Conservation (phyloP, 2,888 invertebrate species). For the Papilio demoleus region DNA sequence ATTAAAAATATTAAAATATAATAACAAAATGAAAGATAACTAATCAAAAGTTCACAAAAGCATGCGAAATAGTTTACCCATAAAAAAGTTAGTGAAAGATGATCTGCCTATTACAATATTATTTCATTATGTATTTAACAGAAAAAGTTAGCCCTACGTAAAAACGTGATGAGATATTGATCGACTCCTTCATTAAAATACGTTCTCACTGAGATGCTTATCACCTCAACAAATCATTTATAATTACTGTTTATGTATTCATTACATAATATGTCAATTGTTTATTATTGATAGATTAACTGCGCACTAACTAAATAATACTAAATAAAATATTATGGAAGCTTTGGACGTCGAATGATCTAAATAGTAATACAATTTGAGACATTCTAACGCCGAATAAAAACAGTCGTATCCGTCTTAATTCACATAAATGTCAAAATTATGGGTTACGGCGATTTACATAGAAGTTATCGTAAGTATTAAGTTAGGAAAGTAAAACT, state of each 20-base stretch:
- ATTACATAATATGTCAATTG: slow-evolving; percentile 14
- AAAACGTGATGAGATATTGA: slow-evolving; percentile 31
- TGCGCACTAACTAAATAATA: background rate
- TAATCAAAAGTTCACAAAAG: no score
- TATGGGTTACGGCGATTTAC: background rate
- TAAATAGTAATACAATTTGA: no score
- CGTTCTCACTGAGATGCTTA: slow-evolving; percentile 27
- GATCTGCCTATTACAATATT: no score
- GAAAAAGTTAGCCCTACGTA: background rate
- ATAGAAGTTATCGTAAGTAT: background rate
- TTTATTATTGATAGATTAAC: background rate
- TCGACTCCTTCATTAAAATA: slow-evolving; percentile 26
- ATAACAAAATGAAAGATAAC: no score
- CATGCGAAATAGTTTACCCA: no score
- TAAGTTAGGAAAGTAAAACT: slow-evolving; percentile 2
- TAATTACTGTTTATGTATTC: background rate
- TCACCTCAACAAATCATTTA: slow-evolving; percentile 28
- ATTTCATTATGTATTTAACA: background rate
- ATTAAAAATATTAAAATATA: no score
- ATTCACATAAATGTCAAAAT: no score
- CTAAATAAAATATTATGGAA: background rate
- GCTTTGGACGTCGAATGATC: background rate
- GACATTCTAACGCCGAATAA: no score
- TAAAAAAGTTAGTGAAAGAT: no score
- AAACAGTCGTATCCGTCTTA: no score